These are phyloP conservation scores for Schizopygopsis pylzovi DNA, from an alignment of 2,797 vertebrate genomes.

Conservation along the genomic window DNA sequence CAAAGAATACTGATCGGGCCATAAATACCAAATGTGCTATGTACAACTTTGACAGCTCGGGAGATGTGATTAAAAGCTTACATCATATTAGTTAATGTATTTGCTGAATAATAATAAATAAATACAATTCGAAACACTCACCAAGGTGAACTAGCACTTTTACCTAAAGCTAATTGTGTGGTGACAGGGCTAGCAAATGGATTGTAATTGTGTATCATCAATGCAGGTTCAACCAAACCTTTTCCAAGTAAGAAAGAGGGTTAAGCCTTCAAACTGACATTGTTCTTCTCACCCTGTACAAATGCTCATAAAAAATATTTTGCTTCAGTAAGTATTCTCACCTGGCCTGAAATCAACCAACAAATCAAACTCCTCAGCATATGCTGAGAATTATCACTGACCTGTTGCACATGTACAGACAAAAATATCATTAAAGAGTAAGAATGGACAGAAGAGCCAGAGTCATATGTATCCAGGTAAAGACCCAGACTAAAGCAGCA, in stretches of 20 bases:
- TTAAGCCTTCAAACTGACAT: neutral
- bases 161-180: neutral
- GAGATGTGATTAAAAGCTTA: neutral
- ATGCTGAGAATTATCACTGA: neutral
- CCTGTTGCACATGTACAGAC: neutral
- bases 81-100: neutral
- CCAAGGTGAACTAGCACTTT: neutral
- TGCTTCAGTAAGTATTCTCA: neutral
- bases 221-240: neutral
- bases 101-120: neutral
- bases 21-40: neutral
- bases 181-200: neutral
- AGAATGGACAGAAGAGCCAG: neutral
- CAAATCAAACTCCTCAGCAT: neutral
- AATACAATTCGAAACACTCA: neutral
- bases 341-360: neutral
- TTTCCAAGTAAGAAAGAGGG: neutral
- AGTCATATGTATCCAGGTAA: conserved; percentile 17
- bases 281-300: neutral
- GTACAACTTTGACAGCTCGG: neutral
- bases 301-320: neutral
- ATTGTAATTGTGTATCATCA: neutral
- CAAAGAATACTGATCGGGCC: neutral
- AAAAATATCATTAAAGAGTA: neutral
- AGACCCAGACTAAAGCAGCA: conserved; percentile 8